Base-by-base conservation (phyloP, 2,797 vertebrate genomes). In the Enteromius anoplus region DNA sequence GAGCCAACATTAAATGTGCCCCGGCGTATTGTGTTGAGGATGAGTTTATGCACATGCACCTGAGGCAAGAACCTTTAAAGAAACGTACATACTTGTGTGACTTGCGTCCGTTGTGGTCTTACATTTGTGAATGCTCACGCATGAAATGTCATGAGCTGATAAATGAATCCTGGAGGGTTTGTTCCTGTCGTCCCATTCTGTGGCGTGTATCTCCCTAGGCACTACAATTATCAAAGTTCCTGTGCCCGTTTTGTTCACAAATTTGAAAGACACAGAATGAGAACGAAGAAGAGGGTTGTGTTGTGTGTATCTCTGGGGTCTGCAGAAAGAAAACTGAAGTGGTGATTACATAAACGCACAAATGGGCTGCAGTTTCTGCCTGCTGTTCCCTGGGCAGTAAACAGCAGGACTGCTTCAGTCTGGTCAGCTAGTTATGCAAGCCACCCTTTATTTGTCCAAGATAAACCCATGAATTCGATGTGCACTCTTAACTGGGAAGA, bases 311-410 rank as follows among this genome's bases (percentile, higher is more conserved):
- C 58, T 58, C 51, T 73, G 65, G 66, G 81, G 58, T 32, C 14
- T 17, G 66, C 49, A 76, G 76, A 78, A 65, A 75, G 45, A 84
- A 71, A 76, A 72, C 40, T 47, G 62, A 81, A 80, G 37, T 80
- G 80, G 69, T 80, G 47, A 47, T 75, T 78, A 86, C 53, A 78
- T 85, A 83, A 83, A 84, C 45, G 66, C 14, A 66, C 78, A 78
- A 87, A 86, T 72, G 70, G 62, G 60, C 73, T 42, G 78, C 81
- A 53, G 77, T 75, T 81, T 65, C 76, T 86, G 70, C 83, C 77
- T 70, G 72, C 71, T 75, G 66, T 49, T 79, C 71, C 55, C 71
- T 82, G 53, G 53, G 55, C 47, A 65, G 55, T 84, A 84, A 82
- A 79, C 82, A 79, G 73, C 37, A 60, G 65, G 55, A 49, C 65